Evolutionary conservation across 2,797 vertebrate genomes (phyloP).

Genomic region (Artibeus lituratus): DNA sequence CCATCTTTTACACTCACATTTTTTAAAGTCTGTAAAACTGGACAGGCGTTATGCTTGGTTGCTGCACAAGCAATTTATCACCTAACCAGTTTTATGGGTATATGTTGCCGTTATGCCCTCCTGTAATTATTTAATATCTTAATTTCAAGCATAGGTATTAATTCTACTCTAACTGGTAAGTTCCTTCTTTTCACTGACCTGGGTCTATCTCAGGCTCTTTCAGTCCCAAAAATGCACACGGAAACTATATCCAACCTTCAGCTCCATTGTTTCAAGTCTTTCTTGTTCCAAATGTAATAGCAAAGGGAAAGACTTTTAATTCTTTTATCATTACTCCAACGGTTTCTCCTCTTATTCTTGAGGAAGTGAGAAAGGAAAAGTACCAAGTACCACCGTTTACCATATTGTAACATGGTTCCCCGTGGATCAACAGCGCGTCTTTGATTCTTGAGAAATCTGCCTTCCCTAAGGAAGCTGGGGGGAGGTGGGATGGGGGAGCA

Average conservation of each 20-base stretch:
- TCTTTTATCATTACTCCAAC: not conserved
- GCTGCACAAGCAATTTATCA: not conserved
- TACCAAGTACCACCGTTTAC: not conserved
- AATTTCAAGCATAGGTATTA: not conserved
- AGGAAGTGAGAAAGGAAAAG: not conserved
- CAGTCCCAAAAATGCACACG: not conserved
- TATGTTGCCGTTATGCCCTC: not conserved
- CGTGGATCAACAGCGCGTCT: not conserved
- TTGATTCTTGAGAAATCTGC: not conserved
- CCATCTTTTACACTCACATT: not conserved
- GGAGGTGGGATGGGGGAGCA: not conserved
- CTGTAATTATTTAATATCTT: not conserved
- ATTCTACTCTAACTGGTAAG: not conserved
- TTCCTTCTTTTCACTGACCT: not conserved
- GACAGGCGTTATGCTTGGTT: not conserved
- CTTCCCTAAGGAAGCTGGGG: not conserved
- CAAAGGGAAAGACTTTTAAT: not conserved
- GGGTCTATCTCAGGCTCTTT: not conserved
- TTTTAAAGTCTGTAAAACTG: not conserved
- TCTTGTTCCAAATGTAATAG: not conserved
- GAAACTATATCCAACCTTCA: not conserved
- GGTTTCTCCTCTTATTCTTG: not conserved
- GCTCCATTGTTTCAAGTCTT: not conserved
- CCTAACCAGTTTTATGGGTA: not conserved
- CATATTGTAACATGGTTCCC: not conserved